Evolutionary conservation across 2,113 vertebrate genomes (phyloP).

Genomic region (Rhagologus leucostigma): DNA sequence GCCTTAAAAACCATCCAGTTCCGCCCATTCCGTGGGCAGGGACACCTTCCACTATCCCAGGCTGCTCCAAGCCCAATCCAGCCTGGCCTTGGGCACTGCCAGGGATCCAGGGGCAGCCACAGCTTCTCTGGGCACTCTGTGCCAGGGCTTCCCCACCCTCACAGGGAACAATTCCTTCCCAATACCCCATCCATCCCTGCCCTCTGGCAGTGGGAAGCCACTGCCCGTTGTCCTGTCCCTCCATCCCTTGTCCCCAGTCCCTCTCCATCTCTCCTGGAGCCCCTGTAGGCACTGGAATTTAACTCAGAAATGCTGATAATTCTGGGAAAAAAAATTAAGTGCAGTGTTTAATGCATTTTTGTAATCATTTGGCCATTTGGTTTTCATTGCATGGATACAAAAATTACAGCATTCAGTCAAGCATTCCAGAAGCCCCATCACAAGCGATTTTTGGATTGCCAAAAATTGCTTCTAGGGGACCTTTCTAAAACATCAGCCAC

Average conservation of each 20-base stretch:
- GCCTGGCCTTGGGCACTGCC: accelerated
- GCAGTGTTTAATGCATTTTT: neutral
- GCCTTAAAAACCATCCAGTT: neutral
- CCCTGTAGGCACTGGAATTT: neutral
- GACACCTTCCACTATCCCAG: neutral
- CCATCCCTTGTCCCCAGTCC: accelerated
- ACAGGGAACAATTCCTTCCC: neutral
- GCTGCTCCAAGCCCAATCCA: accelerated
- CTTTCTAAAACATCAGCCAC: neutral
- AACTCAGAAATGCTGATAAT: neutral
- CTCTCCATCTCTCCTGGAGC: neutral
- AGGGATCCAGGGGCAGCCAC: neutral
- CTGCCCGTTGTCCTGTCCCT: neutral
- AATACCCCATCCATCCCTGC: accelerated
- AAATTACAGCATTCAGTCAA: neutral
- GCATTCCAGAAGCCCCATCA: neutral
- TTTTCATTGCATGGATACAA: neutral
- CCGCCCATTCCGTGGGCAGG: neutral
- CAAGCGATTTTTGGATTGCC: neutral
- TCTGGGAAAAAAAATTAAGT: neutral
- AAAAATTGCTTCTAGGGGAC: neutral
- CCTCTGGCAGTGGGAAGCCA: neutral
- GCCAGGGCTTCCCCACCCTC: neutral
- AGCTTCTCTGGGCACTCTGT: neutral
- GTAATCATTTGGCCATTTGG: neutral